Base-by-base conservation (phyloP, 2,888 invertebrate genomes). In the Diarsia mendica region DNA sequence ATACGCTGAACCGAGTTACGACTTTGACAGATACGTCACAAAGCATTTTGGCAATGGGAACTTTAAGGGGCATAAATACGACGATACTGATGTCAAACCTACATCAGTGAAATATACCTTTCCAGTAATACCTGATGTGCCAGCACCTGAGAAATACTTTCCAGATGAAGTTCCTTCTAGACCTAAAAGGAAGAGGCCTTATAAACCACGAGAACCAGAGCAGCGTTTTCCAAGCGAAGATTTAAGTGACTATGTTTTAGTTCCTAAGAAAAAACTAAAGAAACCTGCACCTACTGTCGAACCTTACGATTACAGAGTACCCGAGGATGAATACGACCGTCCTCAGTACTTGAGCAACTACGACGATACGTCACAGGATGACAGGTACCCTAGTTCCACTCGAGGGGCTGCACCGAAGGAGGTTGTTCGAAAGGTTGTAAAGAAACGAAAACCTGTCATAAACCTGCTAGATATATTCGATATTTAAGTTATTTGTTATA, bases 401-500 rank as follows among this genome's bases (percentile, higher is more conserved):
- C 89, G 92, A 82, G 92, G 89, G 23, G 78, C 88, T 13, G 89
- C 80, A 11, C 92, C 82, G 0, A 94, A 92, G 80, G 95, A 95
- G 90, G 89, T 95, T 4, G 89, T 96, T 9, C 89, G 93, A 66
- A 96, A 96, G 91, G 90, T 96, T 66, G 91, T 96, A 0, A 95
- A 94, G 84, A 96, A 95, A 89, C 91, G 91, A 88, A 94, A 93
- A 79, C 95, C 96, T 15, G 89, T 92, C 39, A 92, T 96, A 72
- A 96, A 95, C 83, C 86, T 96, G 76, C 88, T 96, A 92, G 96
- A 96, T 83, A 94, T 96, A 81, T 94, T 96, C 84, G 96, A 96
- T 89, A 95, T 96, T 89, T 96, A 94, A 90, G 84, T 86, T 87
- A 83, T 83, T 79, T 81, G 77, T 81, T 88, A 71, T 85, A 77